Conservation (phyloP, 1,140 invertebrate genomes). For the Planococcus citri region DNA sequence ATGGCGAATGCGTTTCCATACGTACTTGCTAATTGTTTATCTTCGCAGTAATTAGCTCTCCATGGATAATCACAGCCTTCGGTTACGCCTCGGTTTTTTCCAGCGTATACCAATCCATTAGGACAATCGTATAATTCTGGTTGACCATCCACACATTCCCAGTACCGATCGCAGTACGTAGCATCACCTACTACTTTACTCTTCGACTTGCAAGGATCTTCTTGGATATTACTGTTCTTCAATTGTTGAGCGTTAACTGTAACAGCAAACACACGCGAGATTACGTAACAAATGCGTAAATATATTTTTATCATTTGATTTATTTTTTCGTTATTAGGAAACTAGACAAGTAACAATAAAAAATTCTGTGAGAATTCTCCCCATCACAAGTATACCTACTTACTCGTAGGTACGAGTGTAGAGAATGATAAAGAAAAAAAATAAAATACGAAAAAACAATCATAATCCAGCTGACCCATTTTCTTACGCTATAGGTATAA, state of each 20-base stretch:
- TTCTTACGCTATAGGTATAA: too few species aligned
- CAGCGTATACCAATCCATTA: conserved; percentile 77
- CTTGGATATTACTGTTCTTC: conserved; percentile 27
- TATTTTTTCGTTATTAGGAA: too few species aligned
- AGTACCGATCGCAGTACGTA: conserved; percentile 70
- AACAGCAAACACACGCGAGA: neutral
- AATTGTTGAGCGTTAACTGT: conserved; percentile 21
- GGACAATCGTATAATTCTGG: conserved; percentile 76
- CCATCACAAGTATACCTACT: too few species aligned
- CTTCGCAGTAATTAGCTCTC: conserved; percentile 73
- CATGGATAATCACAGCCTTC: conserved; percentile 81
- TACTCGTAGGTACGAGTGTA: too few species aligned
- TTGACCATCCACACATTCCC: conserved; percentile 67
- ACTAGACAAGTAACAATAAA: too few species aligned
- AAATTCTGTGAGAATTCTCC: too few species aligned
- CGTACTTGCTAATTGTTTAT: conserved; percentile 57
- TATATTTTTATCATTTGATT: neutral
- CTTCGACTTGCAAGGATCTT: conserved; percentile 31
- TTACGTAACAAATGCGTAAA: neutral
- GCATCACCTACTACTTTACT: conserved; percentile 53
- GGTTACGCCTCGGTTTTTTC: conserved; percentile 69
- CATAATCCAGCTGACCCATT: neutral
- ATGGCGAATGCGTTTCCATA: conserved; percentile 24
- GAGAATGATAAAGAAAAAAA: too few species aligned
- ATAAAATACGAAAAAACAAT: too few species aligned